phyloP scores from a whole-genome alignment of 2,113 vertebrate species.

The Dromiciops gliroides region DNA sequence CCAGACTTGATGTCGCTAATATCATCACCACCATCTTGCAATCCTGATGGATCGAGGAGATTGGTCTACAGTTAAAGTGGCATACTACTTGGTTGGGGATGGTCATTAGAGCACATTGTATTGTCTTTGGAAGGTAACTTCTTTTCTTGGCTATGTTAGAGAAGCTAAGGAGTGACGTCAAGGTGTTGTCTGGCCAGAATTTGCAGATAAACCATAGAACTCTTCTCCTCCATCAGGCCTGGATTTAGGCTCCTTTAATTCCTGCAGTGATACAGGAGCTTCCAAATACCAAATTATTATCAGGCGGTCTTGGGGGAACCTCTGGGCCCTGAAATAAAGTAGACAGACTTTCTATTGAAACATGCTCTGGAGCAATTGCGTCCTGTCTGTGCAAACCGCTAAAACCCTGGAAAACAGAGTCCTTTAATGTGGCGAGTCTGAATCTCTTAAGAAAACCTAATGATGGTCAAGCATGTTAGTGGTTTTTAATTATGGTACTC shows the following conservation, averaged over 20 bases:
- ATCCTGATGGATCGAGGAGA: slow-evolving; percentile 75
- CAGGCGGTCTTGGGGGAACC: slow-evolving; percentile 81
- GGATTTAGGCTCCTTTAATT: slow-evolving; percentile 79
- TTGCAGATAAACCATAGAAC: slow-evolving; percentile 78
- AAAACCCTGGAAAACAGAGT: slow-evolving; percentile 63
- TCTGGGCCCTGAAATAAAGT: slow-evolving; percentile 82
- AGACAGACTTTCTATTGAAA: slow-evolving; percentile 82
- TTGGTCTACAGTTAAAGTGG: slow-evolving; percentile 73
- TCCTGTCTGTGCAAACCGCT: slow-evolving; percentile 69
- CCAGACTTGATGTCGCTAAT: slow-evolving; percentile 77
- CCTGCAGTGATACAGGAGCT: slow-evolving; percentile 80
- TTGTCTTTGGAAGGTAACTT: slow-evolving; percentile 79
- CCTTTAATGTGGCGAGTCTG: slow-evolving; percentile 52
- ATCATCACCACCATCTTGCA: slow-evolving; percentile 75
- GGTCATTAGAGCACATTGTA: slow-evolving; percentile 74
- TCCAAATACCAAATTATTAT: slow-evolving; percentile 82
- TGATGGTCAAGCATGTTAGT: background rate
- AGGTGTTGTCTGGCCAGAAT: slow-evolving; percentile 79
- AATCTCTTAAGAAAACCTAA: slow-evolving; percentile 34
- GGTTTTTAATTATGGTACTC: background rate
- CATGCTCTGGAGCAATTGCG: slow-evolving; percentile 73
- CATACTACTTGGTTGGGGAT: slow-evolving; percentile 64
- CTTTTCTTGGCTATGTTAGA: slow-evolving; percentile 78
- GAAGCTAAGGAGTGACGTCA: slow-evolving; percentile 80
- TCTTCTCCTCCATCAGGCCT: slow-evolving; percentile 79